phyloP scores from a whole-genome alignment of 2,797 vertebrate species.

The Mus caroli region DNA sequence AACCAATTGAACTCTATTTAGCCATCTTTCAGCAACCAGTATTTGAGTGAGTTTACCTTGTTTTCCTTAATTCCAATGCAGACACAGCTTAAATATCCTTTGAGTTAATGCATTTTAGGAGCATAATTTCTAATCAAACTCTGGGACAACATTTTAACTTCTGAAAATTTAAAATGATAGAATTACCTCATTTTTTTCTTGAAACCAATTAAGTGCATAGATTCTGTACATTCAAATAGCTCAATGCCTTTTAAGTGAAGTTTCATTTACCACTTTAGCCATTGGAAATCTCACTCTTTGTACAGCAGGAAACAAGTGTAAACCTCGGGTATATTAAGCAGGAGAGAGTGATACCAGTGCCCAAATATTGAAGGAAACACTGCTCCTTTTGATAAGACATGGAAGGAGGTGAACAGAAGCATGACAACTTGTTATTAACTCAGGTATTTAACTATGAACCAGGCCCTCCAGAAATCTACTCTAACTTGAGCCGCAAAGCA shows the following conservation, averaged over 20 bases:
- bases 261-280: constrained; percentile 62
- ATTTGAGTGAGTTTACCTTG: constrained; percentile 29
- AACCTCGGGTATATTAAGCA: background rate
- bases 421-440: constrained; percentile 70
- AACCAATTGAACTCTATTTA: constrained; percentile 16
- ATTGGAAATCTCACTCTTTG: constrained; percentile 53
- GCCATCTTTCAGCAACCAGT: background rate
- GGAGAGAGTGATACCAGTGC: constrained; percentile 14
- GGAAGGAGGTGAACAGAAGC: constrained; percentile 74
- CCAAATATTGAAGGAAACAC: constrained; percentile 24
- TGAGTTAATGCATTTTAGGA: background rate
- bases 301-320: constrained; percentile 60
- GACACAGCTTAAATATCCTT: background rate
- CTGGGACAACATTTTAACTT: background rate
- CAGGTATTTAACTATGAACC: constrained; percentile 44
- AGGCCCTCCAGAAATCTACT: constrained; percentile 73
- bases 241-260: constrained; percentile 48
- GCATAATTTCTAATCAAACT: constrained; percentile 65
- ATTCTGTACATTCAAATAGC: constrained; percentile 61
- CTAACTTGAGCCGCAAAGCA: constrained; percentile 72
- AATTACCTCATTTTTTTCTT: constrained; percentile 59
- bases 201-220: constrained; percentile 54
- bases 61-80: constrained; percentile 6
- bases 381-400: constrained; percentile 70
- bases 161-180: constrained; percentile 68